Conservation (phyloP, 1,140 invertebrate species). For the Idris sp. region DNA sequence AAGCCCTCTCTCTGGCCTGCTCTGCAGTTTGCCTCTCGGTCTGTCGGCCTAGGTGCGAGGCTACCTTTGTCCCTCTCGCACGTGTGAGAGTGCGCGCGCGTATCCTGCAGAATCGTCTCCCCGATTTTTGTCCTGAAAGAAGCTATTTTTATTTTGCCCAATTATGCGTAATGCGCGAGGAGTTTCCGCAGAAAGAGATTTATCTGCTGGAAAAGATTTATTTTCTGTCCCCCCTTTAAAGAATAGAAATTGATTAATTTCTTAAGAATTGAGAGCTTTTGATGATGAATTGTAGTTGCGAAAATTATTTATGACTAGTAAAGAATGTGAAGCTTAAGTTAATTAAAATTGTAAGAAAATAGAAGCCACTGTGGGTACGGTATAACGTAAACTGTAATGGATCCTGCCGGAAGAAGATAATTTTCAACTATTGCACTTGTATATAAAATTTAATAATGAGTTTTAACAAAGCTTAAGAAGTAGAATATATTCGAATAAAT, state of each 20-base stretch:
- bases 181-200: constrained; percentile 14
- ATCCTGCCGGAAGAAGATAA: constrained; percentile 25
- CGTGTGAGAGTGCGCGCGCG: constrained; percentile 47
- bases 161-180: constrained; percentile 40
- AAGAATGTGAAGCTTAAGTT: too few species aligned
- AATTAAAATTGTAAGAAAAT: too few species aligned
- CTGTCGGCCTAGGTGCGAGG: constrained; percentile 1
- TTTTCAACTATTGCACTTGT: constrained; percentile 19
- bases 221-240: constrained; percentile 3
- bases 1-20: constrained; percentile 49
- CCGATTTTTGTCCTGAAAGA: constrained; percentile 38
- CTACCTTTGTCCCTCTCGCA: constrained; percentile 38
- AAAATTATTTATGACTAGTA: too few species aligned
- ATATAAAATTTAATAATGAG: constrained; percentile 42
- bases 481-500: constrained; percentile 44
- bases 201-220: constrained; percentile 14
- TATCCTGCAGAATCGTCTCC: constrained; percentile 52
- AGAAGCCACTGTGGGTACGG: too few species aligned
- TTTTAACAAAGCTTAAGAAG: constrained; percentile 45
- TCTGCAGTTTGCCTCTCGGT: constrained; percentile 32
- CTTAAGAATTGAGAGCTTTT: too few species aligned
- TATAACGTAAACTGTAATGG: not conserved
- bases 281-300: too few species aligned
- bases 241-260: too few species aligned
- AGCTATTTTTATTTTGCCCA: constrained; percentile 51